These are phyloP conservation scores for Leptobrachium leishanense DNA, from an alignment of 2,113 vertebrate species.

Conservation along the genomic window DNA sequence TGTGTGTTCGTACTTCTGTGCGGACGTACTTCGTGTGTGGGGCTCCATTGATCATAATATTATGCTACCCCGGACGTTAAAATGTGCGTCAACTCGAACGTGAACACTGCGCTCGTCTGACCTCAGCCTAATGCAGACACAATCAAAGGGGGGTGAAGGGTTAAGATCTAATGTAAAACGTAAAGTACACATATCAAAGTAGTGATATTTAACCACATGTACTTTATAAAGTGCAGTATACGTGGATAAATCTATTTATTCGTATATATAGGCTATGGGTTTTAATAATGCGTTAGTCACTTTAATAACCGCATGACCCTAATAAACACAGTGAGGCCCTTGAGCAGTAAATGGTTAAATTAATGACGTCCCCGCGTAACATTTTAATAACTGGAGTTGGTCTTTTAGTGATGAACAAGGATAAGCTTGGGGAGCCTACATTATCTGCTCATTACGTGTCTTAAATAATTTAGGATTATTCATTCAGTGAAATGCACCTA, in stretches of 20 bases:
- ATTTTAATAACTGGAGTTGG: conserved; percentile 7
- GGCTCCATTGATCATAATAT: no score
- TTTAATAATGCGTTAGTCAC: conserved; percentile 3
- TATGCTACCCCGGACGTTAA: no score
- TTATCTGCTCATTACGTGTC: conserved; percentile 34
- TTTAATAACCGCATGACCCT: background rate
- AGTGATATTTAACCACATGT: no score
- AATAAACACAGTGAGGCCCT: background rate
- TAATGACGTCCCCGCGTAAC: background rate
- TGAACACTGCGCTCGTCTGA: no score
- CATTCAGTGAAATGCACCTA: conserved; percentile 17
- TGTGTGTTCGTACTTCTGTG: no score
- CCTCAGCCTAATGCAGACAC: no score
- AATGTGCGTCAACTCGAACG: no score
- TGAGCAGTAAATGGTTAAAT: conserved; percentile 4
- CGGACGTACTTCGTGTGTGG: no score
- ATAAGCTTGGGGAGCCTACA: conserved; percentile 26
- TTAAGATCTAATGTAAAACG: no score
- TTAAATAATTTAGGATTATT: conserved; percentile 45
- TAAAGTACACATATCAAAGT: no score
- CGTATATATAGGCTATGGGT: background rate
- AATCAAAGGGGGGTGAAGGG: no score
- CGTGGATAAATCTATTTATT: background rate
- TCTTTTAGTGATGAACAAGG: conserved; percentile 18
- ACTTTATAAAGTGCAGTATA: no score